phyloP scores from a whole-genome alignment of 2,113 vertebrate genomes.

The Diadophis punctatus region DNA sequence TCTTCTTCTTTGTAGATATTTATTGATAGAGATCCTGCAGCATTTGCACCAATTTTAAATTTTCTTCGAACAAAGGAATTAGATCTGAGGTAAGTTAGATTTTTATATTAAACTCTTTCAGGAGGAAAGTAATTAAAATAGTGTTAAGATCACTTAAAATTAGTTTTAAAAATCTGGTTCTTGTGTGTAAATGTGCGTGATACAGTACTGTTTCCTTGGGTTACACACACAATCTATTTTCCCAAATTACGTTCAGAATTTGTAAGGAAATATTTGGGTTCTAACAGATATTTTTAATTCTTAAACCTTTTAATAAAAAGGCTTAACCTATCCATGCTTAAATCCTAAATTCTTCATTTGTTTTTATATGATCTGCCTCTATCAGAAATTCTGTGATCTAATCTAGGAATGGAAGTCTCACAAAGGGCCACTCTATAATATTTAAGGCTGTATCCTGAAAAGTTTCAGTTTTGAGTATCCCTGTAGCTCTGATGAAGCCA shows the following conservation, averaged over 20 bases:
- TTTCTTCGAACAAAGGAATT: constrained; percentile 98
- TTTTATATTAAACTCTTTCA: not conserved
- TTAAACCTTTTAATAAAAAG: not conserved
- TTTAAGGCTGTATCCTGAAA: not conserved
- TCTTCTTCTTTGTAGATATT: constrained; percentile 85
- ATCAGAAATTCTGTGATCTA: not conserved
- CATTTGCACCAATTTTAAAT: constrained; percentile 98
- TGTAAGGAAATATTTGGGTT: not conserved
- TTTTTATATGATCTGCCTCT: not conserved
- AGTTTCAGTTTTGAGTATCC: not conserved
- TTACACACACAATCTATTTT: not conserved
- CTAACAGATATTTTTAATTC: not conserved
- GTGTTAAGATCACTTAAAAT: not conserved
- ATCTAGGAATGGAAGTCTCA: not conserved
- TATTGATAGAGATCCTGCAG: constrained; percentile 96
- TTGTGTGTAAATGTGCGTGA: not conserved
- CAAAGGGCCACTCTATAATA: not conserved
- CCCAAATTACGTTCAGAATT: not conserved
- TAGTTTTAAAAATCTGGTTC: not conserved
- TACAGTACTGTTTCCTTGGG: not conserved
- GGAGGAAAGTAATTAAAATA: not conserved
- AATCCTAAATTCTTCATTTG: not conserved
- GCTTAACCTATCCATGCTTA: not conserved
- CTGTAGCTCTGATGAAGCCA: not conserved
- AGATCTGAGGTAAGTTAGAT: constrained; percentile 83